These are phyloP conservation scores for Amiota communis DNA, from an alignment of 2,888 invertebrate genomes.

Conservation along the genomic window DNA sequence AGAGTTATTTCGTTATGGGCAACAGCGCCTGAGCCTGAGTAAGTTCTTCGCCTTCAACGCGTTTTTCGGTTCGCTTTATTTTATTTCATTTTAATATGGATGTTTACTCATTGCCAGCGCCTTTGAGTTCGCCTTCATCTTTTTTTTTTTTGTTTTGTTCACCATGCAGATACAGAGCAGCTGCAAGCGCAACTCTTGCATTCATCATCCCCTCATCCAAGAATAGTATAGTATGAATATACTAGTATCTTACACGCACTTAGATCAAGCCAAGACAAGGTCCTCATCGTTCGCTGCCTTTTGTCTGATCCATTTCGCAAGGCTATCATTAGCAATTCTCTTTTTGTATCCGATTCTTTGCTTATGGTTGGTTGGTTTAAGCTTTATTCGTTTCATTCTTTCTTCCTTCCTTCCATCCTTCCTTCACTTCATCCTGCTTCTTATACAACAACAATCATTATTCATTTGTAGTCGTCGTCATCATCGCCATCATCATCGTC, in stretches of 20 bases:
- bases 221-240: no score
- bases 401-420: no score
- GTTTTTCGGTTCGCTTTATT: background rate
- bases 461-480: background rate
- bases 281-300: slow-evolving; percentile 16
- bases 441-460: no score
- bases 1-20: slow-evolving; percentile 6
- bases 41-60: background rate
- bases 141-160: no score
- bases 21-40: background rate
- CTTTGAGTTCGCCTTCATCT: background rate
- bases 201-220: background rate
- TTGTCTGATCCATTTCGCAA: slow-evolving; percentile 42
- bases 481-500: slow-evolving; percentile 30
- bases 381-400: no score
- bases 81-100: slow-evolving; percentile 29
- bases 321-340: slow-evolving; percentile 60
- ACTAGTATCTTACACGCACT: background rate
- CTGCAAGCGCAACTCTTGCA: slow-evolving; percentile 3
- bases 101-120: slow-evolving; percentile 26
- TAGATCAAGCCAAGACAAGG: background rate
- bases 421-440: no score
- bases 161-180: background rate
- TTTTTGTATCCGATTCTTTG: slow-evolving; percentile 27
- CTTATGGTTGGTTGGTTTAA: slow-evolving; percentile 3